A percentile compares a stretch with the other conserved stretches of the same genome.
phyloP scores from a whole-genome alignment of 2,113 vertebrate species.

The Halcyon senegalensis region DNA sequence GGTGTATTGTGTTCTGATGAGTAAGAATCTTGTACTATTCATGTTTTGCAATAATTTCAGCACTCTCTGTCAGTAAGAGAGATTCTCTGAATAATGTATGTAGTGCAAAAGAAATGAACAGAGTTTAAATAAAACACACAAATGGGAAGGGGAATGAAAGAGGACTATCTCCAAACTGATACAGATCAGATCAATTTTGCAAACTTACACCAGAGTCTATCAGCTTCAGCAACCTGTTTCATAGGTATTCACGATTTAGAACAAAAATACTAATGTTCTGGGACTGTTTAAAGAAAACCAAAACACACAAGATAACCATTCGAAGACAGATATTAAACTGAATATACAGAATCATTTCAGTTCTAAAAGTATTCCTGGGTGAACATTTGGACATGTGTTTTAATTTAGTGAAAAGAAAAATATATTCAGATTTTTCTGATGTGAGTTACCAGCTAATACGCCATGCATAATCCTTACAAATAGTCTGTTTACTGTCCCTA shows the following conservation, averaged over 20 bases:
- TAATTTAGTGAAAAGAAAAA: background rate
- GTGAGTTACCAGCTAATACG: background rate
- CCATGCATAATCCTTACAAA: background rate
- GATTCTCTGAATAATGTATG: slow-evolving; percentile 54
- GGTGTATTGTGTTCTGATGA: slow-evolving; percentile 53
- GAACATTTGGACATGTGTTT: background rate
- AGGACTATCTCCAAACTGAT: background rate
- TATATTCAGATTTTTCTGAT: background rate
- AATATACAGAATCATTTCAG: background rate
- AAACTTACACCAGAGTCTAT: background rate
- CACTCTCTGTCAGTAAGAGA: slow-evolving; percentile 21
- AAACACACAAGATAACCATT: background rate
- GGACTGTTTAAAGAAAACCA: background rate
- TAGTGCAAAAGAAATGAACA: slow-evolving; percentile 32
- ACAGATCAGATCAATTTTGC: background rate
- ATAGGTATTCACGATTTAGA: background rate
- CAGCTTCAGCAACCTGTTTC: background rate
- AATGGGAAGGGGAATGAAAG: background rate
- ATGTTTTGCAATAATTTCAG: slow-evolving; percentile 62
- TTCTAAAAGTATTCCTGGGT: background rate
- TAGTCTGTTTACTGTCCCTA: background rate
- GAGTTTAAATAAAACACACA: slow-evolving; percentile 5
- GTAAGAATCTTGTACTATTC: slow-evolving; percentile 50
- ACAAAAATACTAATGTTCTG: background rate
- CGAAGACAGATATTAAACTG: background rate